Percentiles rank a stretch among this genome's conserved stretches.
Conservation (phyloP, 2,888 invertebrate genomes). For the Branchellion lobata region DNA sequence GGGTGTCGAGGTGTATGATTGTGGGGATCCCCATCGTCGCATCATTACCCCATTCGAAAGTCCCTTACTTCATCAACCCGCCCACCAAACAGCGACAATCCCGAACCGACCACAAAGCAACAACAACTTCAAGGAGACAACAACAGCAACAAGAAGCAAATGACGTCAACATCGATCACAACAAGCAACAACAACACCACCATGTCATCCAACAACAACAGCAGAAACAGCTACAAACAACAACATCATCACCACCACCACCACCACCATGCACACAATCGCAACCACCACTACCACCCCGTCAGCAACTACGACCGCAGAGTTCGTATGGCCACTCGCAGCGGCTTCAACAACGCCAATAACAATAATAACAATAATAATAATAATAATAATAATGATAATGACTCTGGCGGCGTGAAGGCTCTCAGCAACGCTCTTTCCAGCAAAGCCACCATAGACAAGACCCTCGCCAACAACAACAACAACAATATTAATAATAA, state of each 20-base stretch:
- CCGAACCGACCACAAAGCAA: not conserved
- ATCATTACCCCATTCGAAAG: too few relatives aligned
- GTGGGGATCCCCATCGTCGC: too few relatives aligned
- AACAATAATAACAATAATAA: not conserved
- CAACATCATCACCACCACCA: not conserved
- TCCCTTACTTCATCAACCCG: too few relatives aligned
- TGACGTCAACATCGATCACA: not conserved
- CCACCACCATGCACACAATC: not conserved
- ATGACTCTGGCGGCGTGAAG: not conserved
- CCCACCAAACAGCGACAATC: too few relatives aligned
- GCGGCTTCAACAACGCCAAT: not conserved
- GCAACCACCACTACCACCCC: constrained; percentile 33
- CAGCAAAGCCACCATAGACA: too few relatives aligned
- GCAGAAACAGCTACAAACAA: not conserved
- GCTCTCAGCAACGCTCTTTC: too few relatives aligned
- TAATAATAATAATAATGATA: not conserved
- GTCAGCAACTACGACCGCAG: constrained; percentile 38
- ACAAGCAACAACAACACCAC: constrained; percentile 13
- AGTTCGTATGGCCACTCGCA: not conserved
- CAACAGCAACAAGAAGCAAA: not conserved
- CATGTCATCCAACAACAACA: constrained; percentile 24
- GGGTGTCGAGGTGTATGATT: too few relatives aligned
- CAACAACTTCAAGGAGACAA: not conserved
- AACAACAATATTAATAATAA: too few relatives aligned
- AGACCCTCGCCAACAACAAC: too few relatives aligned